A percentile compares a stretch with the other conserved stretches of the same genome.
phyloP scores from a whole-genome alignment of 2,797 vertebrate genomes.

The Rhinophrynus dorsalis region DNA sequence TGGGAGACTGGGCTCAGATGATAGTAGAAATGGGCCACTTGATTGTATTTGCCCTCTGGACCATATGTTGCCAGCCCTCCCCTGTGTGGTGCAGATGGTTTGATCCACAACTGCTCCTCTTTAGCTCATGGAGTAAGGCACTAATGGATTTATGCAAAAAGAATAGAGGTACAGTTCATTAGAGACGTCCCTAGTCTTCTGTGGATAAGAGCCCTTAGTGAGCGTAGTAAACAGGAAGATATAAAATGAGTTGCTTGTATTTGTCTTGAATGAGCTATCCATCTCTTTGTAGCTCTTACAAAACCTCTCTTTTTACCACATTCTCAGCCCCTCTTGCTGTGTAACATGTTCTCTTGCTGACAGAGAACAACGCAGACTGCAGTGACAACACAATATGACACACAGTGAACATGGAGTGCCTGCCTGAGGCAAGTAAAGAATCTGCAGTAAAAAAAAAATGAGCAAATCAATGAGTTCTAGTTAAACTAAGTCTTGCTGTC shows the following conservation, averaged over 20 bases:
- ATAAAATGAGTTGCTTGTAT: background rate
- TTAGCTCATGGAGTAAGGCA: no score
- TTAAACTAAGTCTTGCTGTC: conserved; percentile 5
- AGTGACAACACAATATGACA: conserved; percentile 30
- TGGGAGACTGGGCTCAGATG: no score
- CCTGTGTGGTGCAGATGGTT: no score
- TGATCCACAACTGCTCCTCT: no score
- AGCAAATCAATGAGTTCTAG: conserved; percentile 18
- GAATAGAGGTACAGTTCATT: no score
- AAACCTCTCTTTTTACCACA: background rate
- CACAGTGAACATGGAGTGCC: conserved; percentile 33
- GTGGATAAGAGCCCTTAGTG: background rate
- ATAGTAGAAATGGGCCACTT: no score
- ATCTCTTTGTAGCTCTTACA: background rate
- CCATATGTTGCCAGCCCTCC: no score
- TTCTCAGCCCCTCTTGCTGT: background rate
- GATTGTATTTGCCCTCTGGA: no score
- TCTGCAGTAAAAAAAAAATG: conserved; percentile 5
- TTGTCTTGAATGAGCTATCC: background rate
- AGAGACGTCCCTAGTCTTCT: no score
- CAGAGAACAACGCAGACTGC: conserved; percentile 30
- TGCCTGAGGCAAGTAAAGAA: conserved; percentile 30
- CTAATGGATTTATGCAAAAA: no score
- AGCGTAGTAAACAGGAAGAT: background rate
- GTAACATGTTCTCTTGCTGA: conserved; percentile 32